A percentile compares a stretch with the other conserved stretches of the same genome.
These are phyloP conservation scores for Allobates femoralis DNA, from an alignment of 2,797 vertebrate species.

Conservation along the genomic window DNA sequence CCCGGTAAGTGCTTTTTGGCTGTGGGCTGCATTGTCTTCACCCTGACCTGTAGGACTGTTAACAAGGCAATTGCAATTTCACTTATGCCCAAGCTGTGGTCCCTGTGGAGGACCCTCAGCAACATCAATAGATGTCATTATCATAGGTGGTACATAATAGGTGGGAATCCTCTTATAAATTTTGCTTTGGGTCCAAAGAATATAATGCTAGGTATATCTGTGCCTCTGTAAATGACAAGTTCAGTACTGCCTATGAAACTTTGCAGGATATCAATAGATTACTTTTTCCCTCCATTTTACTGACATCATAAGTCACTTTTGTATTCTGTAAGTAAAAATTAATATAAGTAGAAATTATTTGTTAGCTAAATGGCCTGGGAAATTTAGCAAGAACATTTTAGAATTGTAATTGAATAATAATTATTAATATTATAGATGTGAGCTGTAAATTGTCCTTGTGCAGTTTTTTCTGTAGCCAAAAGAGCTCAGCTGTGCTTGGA, in stretches of 20 bases:
- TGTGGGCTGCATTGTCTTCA: background rate
- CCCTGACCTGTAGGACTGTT: background rate
- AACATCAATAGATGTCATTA: background rate
- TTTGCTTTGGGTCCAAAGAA: background rate
- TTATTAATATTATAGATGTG: background rate
- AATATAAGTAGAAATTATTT: background rate
- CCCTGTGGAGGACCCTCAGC: background rate
- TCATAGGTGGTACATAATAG: background rate
- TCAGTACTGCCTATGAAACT: background rate
- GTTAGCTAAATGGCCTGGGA: background rate
- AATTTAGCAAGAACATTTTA: background rate
- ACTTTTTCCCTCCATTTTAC: background rate
- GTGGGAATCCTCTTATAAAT: background rate
- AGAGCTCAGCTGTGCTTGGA: background rate
- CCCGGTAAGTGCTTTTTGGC: background rate
- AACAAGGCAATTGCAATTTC: background rate
- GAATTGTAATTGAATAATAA: background rate
- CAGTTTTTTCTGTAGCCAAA: too few relatives aligned
- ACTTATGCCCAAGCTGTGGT: background rate
- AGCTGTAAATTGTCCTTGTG: too few relatives aligned
- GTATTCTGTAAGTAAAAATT: background rate
- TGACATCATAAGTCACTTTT: background rate
- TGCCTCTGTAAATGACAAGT: background rate
- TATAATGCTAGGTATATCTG: background rate
- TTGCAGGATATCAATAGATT: background rate